These are phyloP conservation scores for Lepilemur septentrionalis DNA, from an alignment of 2,797 vertebrate genomes.

Conservation along the genomic window DNA sequence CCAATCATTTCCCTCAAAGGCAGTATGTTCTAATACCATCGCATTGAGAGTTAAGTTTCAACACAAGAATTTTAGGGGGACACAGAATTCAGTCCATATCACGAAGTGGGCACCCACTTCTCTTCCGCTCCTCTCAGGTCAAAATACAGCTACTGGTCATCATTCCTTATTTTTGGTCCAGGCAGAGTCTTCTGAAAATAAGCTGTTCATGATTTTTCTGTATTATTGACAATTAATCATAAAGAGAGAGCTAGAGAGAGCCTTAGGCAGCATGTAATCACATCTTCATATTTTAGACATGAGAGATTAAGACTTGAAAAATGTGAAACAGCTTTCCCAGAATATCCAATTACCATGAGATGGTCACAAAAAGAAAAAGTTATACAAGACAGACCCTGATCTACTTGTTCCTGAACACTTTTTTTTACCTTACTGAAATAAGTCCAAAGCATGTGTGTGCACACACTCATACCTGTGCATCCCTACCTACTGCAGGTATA, in stretches of 20 bases:
- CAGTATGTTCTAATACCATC: not conserved
- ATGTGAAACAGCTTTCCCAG: slow-evolving; percentile 58
- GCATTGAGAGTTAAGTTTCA: not conserved
- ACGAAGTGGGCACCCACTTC: not conserved
- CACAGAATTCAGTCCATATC: not conserved
- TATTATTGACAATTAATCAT: slow-evolving; percentile 58
- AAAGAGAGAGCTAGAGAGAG: slow-evolving; percentile 39
- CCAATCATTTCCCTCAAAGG: not conserved
- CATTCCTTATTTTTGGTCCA: not conserved
- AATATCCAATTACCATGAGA: slow-evolving; percentile 22
- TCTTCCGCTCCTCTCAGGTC: not conserved
- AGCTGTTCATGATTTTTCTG: slow-evolving; percentile 35
- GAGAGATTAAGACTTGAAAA: slow-evolving; percentile 48
- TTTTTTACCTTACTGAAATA: slow-evolving; percentile 39
- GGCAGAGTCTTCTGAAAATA: slow-evolving; percentile 42
- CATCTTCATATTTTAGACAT: slow-evolving; percentile 62
- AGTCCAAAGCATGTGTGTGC: slow-evolving; percentile 31
- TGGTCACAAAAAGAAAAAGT: slow-evolving; percentile 52
- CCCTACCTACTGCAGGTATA: slow-evolving; percentile 69
- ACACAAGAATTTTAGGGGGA: not conserved
- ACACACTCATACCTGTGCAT: not conserved
- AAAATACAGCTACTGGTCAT: slow-evolving; percentile 24
- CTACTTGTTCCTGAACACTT: slow-evolving; percentile 33
- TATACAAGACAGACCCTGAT: slow-evolving; percentile 21
- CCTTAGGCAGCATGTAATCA: slow-evolving; percentile 30